Conservation (phyloP, 2,113 vertebrate species). For the Formicarius rufipectus region DNA sequence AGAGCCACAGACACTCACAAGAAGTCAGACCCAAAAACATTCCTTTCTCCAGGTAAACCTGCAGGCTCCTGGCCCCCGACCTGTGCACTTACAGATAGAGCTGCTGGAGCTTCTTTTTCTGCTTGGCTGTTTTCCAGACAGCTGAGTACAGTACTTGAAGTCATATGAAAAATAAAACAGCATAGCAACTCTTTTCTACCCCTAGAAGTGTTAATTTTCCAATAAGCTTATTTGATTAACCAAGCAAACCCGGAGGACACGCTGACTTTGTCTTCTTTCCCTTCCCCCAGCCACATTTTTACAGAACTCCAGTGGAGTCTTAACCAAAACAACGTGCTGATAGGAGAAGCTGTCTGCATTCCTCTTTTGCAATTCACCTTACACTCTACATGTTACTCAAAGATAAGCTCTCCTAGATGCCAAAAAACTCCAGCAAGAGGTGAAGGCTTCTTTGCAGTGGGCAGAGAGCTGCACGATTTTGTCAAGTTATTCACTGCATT, state of each 20-base stretch:
- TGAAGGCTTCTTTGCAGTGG: slow-evolving; percentile 45
- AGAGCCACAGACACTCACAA: neutral
- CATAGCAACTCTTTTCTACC: neutral
- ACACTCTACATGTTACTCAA: neutral
- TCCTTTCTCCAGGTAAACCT: neutral
- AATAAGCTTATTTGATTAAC: neutral
- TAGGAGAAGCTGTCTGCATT: slow-evolving; percentile 62
- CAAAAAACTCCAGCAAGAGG: slow-evolving; percentile 49
- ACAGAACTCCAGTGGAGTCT: neutral
- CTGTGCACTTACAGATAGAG: neutral
- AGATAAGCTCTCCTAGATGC: slow-evolving; percentile 58
- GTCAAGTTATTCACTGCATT: slow-evolving; percentile 15
- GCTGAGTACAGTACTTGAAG: neutral
- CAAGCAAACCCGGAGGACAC: neutral
- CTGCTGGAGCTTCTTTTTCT: neutral
- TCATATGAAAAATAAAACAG: neutral
- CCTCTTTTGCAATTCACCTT: slow-evolving; percentile 55
- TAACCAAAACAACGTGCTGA: slow-evolving; percentile 54
- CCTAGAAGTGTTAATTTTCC: neutral
- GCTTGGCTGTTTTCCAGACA: neutral
- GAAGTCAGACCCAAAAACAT: neutral
- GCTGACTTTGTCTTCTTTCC: neutral
- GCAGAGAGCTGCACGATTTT: neutral
- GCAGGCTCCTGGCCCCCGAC: neutral
- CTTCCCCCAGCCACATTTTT: neutral